These are phyloP conservation scores for Pelvicachromis taeniatus DNA, from an alignment of 2,113 vertebrate species.

Conservation along the genomic window DNA sequence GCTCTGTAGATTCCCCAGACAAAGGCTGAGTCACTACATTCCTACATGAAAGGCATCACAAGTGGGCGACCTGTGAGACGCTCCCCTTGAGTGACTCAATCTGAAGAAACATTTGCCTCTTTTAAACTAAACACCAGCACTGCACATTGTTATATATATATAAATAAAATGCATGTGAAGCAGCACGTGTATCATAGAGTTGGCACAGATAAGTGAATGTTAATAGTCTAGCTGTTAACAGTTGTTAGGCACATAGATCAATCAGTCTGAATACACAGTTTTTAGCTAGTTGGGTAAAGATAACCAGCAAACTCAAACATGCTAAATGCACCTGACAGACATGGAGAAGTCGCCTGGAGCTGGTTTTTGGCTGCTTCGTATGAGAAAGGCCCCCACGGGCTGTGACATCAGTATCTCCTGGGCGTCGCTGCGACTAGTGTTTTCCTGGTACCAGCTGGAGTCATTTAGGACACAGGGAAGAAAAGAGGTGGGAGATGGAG, in stretches of 20 bases:
- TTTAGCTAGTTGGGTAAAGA: not conserved
- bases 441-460: not conserved
- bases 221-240: not conserved
- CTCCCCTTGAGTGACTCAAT: rapidly evolving
- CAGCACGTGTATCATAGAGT: not conserved
- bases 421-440: not conserved
- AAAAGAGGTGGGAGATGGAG: not conserved
- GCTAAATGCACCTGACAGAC: not conserved
- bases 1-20: not conserved
- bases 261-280: not conserved
- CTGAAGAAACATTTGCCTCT: not conserved
- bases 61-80: not conserved
- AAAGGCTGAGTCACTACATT: not conserved
- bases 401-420: not conserved
- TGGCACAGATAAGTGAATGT: not conserved
- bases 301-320: not conserved
- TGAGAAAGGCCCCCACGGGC: not conserved
- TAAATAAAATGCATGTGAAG: not conserved
- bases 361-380: not conserved
- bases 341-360: not conserved
- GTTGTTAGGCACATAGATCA: rapidly evolving
- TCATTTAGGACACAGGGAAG: not conserved
- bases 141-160: rapidly evolving
- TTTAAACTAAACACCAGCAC: not conserved
- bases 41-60: not conserved